Percentiles rank a stretch among this genome's conserved stretches.
Evolutionary conservation across 2,888 invertebrate species (phyloP).

Genomic region (Lordiphosa fenestrarum): DNA sequence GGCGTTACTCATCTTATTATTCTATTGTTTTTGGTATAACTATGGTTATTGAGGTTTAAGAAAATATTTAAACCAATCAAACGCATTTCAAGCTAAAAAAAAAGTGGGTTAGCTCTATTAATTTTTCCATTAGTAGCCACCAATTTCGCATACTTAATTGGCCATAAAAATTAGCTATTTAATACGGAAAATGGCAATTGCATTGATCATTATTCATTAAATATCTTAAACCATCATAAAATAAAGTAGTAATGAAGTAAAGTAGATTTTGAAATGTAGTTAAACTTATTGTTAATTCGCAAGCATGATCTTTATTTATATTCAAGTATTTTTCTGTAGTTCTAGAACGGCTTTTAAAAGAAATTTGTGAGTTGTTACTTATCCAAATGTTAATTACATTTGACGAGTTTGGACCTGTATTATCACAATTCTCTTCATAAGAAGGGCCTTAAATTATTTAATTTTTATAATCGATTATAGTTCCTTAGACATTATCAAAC

Average conservation of each 20-base stretch:
- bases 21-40: conserved; percentile 28
- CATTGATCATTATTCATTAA: conserved; percentile 25
- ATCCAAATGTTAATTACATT: too few species aligned
- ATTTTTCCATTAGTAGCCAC: conserved; percentile 13
- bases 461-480: too few species aligned
- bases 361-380: too few species aligned
- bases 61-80: conserved; percentile 13
- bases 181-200: conserved; percentile 36
- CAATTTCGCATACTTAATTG: conserved; percentile 58
- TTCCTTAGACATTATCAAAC: too few species aligned
- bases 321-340: conserved; percentile 5
- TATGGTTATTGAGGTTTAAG: conserved; percentile 22
- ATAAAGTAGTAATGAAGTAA: conserved; percentile 24
- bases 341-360: too few species aligned
- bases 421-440: too few species aligned
- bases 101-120: conserved; percentile 4
- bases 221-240: conserved; percentile 16
- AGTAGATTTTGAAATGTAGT: conserved; percentile 55
- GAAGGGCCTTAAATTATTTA: too few species aligned
- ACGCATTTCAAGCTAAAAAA: conserved; percentile 5
- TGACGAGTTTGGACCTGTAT: too few species aligned
- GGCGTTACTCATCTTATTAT: too few species aligned
- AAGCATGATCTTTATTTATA: conserved; percentile 47
- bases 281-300: conserved; percentile 35
- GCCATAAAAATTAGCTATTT: conserved; percentile 53